Evolutionary conservation across 2,888 invertebrate species (phyloP), one percentile per base, ranked within the genome.

Genomic region (Nineta flava): DNA sequence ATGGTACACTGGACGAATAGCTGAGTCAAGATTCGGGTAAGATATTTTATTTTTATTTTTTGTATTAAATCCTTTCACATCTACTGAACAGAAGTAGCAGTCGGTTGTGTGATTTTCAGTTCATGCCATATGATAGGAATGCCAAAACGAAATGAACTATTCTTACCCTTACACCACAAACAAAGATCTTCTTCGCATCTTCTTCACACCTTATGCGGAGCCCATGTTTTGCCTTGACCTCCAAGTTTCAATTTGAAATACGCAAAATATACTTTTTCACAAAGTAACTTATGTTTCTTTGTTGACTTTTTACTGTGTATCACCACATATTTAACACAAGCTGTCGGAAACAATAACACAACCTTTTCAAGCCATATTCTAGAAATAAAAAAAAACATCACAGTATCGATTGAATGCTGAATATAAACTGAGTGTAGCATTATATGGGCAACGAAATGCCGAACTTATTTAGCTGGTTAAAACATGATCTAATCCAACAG

Each of bases 161-260:
- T 44, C 34, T 44, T 49, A 26, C 44, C 49, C 45, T 15, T 55
- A 13, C 44, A 51, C 52, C 56, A 57, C 50, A 49, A 46, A 41
- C 54, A 53, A 43, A 57, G 53, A 53, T 50, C 26, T 52, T 53
- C 54, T 38, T 52, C 50, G 47, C 48, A 54, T 48, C 26, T 49
- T 48, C 52, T 53, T 44, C 54, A 56, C 32, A 53, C 53, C 16
- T 51, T 57, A 32, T 32, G 55, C 42, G 56, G 54, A 50, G 51
- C 55, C 53, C 57, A 55, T 47, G 46, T 46, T 53, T 57, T 56
- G 46, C 55, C 49, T 50, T 52, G 50, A 46, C 54, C 48, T 45
- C 52, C 32, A 32, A 32, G 7, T 32, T 32, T 32, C 10, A 32
- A 9, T 32, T 32, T 32, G 32, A 32, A 32, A 32, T 32, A 32